Evolutionary conservation across 2,113 vertebrate genomes (phyloP).

Genomic region (Thinocorus orbignyianus): DNA sequence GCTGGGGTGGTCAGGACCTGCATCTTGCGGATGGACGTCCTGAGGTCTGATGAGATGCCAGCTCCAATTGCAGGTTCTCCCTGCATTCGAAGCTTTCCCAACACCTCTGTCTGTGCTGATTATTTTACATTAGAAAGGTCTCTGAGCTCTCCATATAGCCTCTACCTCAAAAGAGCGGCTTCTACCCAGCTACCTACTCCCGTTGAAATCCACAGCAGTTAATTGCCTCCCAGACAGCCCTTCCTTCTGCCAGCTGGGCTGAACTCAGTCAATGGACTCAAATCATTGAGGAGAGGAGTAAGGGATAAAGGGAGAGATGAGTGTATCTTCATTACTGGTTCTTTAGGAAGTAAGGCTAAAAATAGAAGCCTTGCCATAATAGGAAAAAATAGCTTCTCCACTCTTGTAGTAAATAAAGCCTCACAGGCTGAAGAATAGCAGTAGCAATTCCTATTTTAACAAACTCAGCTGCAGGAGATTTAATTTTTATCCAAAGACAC

Average conservation of each 20-base stretch:
- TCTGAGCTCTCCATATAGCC: neutral
- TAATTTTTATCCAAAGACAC: slow-evolving; percentile 43
- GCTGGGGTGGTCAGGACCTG: neutral
- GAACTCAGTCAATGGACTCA: neutral
- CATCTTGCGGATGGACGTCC: neutral
- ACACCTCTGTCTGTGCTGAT: neutral
- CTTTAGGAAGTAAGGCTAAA: slow-evolving; percentile 12
- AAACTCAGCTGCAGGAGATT: neutral
- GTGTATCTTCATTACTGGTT: neutral
- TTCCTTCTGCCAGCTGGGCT: neutral
- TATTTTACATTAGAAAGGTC: neutral
- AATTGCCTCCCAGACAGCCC: neutral
- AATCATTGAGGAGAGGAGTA: neutral
- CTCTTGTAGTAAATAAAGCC: slow-evolving; percentile 17
- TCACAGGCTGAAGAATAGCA: neutral
- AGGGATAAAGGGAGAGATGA: neutral
- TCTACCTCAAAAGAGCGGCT: neutral
- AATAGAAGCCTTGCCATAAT: neutral
- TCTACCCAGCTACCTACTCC: neutral
- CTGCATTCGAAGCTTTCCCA: neutral
- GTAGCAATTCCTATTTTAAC: slow-evolving; percentile 36
- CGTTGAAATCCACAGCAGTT: neutral
- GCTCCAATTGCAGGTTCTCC: neutral
- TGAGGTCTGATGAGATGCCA: neutral
- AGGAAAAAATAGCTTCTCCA: neutral